A percentile compares a stretch with the other conserved stretches of the same genome.
Evolutionary conservation across 2,888 invertebrate genomes (phyloP).

Genomic region (Hybos culiciformis): DNA sequence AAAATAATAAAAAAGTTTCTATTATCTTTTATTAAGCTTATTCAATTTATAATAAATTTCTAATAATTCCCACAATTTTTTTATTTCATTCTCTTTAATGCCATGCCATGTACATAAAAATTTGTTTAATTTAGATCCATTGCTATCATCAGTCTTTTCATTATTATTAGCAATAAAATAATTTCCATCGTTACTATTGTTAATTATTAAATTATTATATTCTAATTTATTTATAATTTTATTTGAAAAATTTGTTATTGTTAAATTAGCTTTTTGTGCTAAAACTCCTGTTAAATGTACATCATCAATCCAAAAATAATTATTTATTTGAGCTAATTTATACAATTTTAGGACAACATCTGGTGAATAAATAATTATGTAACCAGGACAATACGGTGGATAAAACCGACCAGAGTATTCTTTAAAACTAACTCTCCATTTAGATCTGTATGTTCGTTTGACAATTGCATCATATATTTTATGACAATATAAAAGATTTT

Average conservation of each 20-base stretch:
- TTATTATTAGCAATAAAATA: not conserved
- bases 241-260: slow-evolving; percentile 31
- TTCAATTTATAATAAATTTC: no score
- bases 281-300: slow-evolving; percentile 61
- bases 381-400: slow-evolving; percentile 65
- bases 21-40: no score
- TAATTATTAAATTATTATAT: slow-evolving; percentile 17
- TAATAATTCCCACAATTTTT: slow-evolving; percentile 36
- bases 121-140: slow-evolving; percentile 21
- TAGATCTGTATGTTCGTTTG: slow-evolving; percentile 50
- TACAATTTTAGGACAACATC: slow-evolving; percentile 46
- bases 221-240: slow-evolving; percentile 20
- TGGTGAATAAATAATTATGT: slow-evolving; percentile 51
- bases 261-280: slow-evolving; percentile 38
- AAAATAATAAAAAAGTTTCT: no score
- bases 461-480: slow-evolving; percentile 38
- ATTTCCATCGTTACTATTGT: not conserved
- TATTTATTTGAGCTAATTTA: slow-evolving; percentile 43
- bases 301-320: slow-evolving; percentile 76
- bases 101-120: slow-evolving; percentile 34
- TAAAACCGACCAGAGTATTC: slow-evolving; percentile 52
- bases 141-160: slow-evolving; percentile 9
- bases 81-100: slow-evolving; percentile 33
- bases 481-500: slow-evolving; percentile 50
- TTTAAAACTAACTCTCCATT: slow-evolving; percentile 58